Evolutionary conservation across 2,113 vertebrate genomes (phyloP).

Genomic region (Meriones unguiculatus): DNA sequence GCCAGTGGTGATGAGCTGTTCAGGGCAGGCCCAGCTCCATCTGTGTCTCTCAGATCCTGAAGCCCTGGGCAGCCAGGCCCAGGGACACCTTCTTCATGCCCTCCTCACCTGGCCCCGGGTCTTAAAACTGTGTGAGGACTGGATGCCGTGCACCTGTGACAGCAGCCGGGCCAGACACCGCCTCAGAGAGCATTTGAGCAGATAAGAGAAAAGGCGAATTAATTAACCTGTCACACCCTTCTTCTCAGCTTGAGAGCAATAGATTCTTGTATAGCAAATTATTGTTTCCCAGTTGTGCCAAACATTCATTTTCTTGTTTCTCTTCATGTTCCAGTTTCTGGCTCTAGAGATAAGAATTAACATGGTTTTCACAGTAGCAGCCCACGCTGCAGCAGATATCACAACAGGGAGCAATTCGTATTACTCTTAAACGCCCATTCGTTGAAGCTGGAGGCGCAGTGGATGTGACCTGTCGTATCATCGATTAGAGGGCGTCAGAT

Average conservation of each 20-base stretch:
- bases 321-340: slow-evolving; percentile 42
- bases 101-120: not conserved
- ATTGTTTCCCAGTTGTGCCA: slow-evolving; percentile 50
- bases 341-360: slow-evolving; percentile 56
- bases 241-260: slow-evolving; percentile 33
- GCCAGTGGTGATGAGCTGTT: not conserved
- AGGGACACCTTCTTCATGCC: not conserved
- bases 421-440: not conserved
- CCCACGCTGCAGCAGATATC: not conserved
- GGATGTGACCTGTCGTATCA: not conserved
- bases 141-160: not conserved
- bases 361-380: not conserved
- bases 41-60: not conserved
- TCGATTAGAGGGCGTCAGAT: not conserved
- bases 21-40: not conserved
- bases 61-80: not conserved
- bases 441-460: not conserved
- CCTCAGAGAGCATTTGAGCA: not conserved
- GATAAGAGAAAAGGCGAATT: slow-evolving; percentile 48
- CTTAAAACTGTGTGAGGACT: not conserved
- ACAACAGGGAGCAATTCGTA: not conserved
- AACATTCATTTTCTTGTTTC: slow-evolving; percentile 27
- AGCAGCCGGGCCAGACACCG: not conserved
- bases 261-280: slow-evolving; percentile 39
- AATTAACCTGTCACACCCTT: slow-evolving; percentile 58